Conservation (phyloP, 2,888 invertebrate genomes). For the Miltochrista miniata region DNA sequence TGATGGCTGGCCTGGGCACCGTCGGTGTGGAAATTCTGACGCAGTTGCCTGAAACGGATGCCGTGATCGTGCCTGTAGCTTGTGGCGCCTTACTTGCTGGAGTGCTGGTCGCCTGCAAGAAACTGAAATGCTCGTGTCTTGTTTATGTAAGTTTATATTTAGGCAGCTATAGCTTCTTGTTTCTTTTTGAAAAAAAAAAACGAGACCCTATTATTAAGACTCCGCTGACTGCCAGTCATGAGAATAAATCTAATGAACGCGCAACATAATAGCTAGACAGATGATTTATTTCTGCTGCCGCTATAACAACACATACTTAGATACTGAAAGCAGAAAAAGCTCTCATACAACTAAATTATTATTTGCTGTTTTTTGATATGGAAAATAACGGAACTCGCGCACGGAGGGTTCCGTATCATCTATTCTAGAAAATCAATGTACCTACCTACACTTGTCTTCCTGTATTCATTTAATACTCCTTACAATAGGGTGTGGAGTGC, state of each 20-base stretch:
- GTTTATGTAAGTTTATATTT: conserved; percentile 63
- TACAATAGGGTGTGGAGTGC: conserved; percentile 89
- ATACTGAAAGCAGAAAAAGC: no score
- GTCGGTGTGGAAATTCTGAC: conserved; percentile 72
- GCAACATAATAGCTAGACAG: no score
- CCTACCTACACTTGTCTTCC: neutral
- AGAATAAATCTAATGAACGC: no score
- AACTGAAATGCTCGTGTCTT: conserved; percentile 74
- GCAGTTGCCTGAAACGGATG: conserved; percentile 73
- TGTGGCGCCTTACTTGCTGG: conserved; percentile 63
- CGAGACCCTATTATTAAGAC: no score
- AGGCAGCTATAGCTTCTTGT: neutral
- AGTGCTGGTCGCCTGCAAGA: conserved; percentile 73
- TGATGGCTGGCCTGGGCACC: conserved; percentile 74
- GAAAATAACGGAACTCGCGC: no score
- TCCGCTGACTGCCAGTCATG: no score
- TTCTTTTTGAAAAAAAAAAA: no score
- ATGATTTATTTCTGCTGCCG: no score
- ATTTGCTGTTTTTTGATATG: no score
- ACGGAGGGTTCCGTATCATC: no score
- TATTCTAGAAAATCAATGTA: neutral
- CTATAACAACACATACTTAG: no score
- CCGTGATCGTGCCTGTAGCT: conserved; percentile 70
- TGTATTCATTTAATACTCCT: neutral
- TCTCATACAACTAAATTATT: no score